These are phyloP conservation scores for Geodia barretti DNA, from an alignment of 37 sponge, comb jelly and placozoan species.

Conservation along the genomic window DNA sequence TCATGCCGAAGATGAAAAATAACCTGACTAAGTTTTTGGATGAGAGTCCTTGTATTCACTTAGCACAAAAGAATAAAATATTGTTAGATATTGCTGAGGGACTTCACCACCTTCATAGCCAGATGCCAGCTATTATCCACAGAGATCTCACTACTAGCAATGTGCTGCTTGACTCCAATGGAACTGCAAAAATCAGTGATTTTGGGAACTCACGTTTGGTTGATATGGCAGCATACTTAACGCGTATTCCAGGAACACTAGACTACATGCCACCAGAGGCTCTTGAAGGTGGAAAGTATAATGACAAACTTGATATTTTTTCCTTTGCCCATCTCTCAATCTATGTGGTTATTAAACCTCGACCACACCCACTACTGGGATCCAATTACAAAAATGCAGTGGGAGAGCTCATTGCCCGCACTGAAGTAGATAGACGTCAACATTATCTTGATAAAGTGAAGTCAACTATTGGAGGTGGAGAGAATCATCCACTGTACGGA, in stretches of 20 bases:
- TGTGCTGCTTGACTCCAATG: neutral
- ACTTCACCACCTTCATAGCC: neutral
- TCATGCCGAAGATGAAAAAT: neutral
- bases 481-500: neutral
- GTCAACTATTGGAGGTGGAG: neutral
- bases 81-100: slow-evolving; percentile 8
- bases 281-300: neutral
- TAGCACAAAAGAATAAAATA: neutral
- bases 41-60: neutral
- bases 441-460: neutral
- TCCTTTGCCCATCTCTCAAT: neutral
- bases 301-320: neutral
- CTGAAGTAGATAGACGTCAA: neutral
- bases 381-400: neutral
- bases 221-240: neutral
- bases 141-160: neutral
- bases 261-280: slow-evolving; percentile 14
- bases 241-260: neutral
- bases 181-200: neutral
- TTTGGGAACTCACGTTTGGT: neutral
- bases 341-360: neutral
- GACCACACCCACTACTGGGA: neutral
- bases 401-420: neutral
- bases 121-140: slow-evolving; percentile 9
- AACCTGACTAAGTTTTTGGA: neutral